phyloP scores from a whole-genome alignment of 1,140 invertebrate species.

The Harlomillsia oculata region DNA sequence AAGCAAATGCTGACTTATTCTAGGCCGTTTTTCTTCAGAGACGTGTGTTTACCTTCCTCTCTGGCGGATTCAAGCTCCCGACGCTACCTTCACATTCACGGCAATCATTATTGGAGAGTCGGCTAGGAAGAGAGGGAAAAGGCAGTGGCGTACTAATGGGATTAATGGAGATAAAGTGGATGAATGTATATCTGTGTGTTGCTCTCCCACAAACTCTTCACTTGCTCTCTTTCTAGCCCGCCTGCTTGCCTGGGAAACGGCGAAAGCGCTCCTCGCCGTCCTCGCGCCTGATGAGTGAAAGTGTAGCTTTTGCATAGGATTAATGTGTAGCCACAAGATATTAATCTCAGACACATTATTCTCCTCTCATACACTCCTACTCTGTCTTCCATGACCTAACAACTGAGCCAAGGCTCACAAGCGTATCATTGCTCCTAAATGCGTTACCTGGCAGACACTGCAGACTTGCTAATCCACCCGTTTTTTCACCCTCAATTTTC shows the following conservation, averaged over 20 bases:
- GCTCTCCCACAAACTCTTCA: not conserved
- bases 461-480: too few relatives aligned
- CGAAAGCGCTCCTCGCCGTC: too few relatives aligned
- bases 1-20: too few relatives aligned
- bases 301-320: not conserved
- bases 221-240: not conserved
- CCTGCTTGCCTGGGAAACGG: not conserved
- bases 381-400: too few relatives aligned
- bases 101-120: not conserved
- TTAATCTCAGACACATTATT: constrained; percentile 8
- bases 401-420: too few relatives aligned
- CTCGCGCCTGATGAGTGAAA: not conserved
- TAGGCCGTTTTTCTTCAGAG: too few relatives aligned
- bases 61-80: too few relatives aligned
- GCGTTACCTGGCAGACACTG: too few relatives aligned
- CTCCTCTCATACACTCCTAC: not conserved
- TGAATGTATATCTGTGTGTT: constrained; percentile 3
- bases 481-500: too few relatives aligned
- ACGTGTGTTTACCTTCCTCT: too few relatives aligned
- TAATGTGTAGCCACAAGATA: constrained; percentile 10
- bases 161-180: constrained; percentile 18
- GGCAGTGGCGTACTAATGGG: not conserved
- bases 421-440: too few relatives aligned
- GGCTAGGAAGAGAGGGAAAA: not conserved
- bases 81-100: too few relatives aligned